Percentiles rank a stretch among this genome's conserved stretches.
These are phyloP conservation scores for Calvadosia cruxmelitensis DNA, from an alignment of 30 jellyfish, hydroid and myxozoan species.

Conservation along the genomic window DNA sequence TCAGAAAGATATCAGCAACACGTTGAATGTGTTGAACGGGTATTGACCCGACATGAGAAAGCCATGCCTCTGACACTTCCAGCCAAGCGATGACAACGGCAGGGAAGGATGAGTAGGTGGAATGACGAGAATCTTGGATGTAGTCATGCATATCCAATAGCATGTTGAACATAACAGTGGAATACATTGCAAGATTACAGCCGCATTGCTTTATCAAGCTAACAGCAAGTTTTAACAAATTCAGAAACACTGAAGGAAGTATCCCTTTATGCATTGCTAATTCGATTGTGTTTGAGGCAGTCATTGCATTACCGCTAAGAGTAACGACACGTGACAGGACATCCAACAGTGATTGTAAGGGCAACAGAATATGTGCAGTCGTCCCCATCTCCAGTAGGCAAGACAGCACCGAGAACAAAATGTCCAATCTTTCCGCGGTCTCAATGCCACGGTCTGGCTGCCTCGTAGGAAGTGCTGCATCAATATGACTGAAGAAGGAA, in stretches of 20 bases:
- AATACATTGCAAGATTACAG: not conserved
- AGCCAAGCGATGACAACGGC: not conserved
- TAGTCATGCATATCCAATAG: too few relatives aligned
- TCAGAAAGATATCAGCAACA: too few relatives aligned
- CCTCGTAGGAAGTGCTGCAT: not conserved
- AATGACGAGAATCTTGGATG: not conserved
- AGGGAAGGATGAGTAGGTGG: not conserved
- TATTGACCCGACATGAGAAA: not conserved
- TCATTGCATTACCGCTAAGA: too few relatives aligned
- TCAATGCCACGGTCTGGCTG: not conserved
- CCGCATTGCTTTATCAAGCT: not conserved
- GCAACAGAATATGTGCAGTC: not conserved
- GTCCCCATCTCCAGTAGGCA: not conserved
- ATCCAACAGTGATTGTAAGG: not conserved
- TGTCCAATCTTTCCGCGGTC: not conserved
- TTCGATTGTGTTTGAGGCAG: not conserved
- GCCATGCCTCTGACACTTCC: not conserved
- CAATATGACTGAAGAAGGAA: not conserved
- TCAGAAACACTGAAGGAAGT: not conserved
- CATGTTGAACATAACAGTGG: too few relatives aligned
- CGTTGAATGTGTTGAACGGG: not conserved
- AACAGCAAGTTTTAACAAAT: not conserved
- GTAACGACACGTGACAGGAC: not conserved
- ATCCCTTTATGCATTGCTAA: not conserved
- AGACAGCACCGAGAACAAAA: not conserved